Conservation (phyloP, 2,797 vertebrate genomes). For the Cottoperca gobio region DNA sequence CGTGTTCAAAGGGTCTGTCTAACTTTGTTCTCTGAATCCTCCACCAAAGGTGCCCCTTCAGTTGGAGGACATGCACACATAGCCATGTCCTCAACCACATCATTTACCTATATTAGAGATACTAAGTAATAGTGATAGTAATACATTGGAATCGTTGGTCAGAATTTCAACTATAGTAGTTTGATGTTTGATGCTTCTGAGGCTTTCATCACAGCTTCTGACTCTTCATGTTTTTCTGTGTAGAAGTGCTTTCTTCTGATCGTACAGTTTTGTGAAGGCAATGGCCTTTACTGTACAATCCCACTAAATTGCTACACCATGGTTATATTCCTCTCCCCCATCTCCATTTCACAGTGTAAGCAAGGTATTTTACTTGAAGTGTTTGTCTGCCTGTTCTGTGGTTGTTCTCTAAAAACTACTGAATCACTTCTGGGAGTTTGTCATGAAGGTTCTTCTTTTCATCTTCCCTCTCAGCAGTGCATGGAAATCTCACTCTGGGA, state of each 20-base stretch:
- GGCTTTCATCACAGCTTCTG: background rate
- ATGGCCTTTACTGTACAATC: background rate
- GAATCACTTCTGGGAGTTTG: slow-evolving; percentile 7
- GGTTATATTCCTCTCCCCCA: background rate
- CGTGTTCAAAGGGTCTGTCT: slow-evolving; percentile 62
- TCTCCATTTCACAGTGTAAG: slow-evolving; percentile 11
- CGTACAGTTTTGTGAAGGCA: too few species aligned
- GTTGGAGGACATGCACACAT: background rate
- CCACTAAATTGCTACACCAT: background rate
- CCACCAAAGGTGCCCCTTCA: slow-evolving; percentile 37
- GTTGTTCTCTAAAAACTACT: slow-evolving; percentile 9
- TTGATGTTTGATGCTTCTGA: background rate
- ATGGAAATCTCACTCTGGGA: background rate
- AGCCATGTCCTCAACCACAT: background rate
- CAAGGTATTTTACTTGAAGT: background rate
- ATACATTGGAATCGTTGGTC: background rate
- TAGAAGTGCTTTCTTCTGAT: too few species aligned
- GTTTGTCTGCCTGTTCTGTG: background rate
- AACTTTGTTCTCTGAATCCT: slow-evolving; percentile 61
- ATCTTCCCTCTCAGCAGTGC: background rate
- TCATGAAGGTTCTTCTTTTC: background rate
- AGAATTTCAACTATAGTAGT: background rate
- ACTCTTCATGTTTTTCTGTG: background rate
- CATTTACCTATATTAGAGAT: background rate
- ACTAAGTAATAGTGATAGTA: background rate